These are phyloP conservation scores for Pampusana beccarii DNA, from an alignment of 2,113 vertebrate genomes.

Conservation along the genomic window DNA sequence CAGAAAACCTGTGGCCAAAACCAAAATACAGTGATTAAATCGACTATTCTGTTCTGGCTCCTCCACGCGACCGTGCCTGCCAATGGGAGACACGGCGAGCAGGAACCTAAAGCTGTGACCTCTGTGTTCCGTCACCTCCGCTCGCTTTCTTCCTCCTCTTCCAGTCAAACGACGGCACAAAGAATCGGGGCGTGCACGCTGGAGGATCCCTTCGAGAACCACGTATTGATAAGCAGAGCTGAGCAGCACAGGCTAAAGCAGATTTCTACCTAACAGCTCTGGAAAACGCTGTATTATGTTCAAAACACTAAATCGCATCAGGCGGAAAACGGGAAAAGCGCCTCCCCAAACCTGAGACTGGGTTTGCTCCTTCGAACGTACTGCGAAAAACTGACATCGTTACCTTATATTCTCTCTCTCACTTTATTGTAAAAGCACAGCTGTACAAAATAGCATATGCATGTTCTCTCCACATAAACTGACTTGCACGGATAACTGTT, in stretches of 20 bases:
- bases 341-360: not conserved
- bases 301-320: not conserved
- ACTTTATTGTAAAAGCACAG: accelerated
- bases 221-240: not conserved
- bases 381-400: not conserved
- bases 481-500: not conserved
- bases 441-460: not conserved
- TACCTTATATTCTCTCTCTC: not conserved
- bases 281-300: not conserved
- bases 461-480: too few relatives aligned
- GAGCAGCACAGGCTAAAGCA: not conserved
- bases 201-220: not conserved
- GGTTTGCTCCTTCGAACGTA: not conserved
- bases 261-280: not conserved
- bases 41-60: not conserved
- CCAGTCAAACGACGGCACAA: not conserved
- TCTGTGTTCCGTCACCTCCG: slow-evolving; percentile 12
- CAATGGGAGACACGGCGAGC: not conserved
- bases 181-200: not conserved
- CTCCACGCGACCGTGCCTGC: not conserved
- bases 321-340: not conserved
- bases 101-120: not conserved
- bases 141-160: not conserved
- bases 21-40: not conserved
- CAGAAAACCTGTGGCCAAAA: slow-evolving; percentile 36